These are phyloP conservation scores for Hipposideros larvatus DNA, from an alignment of 2,797 vertebrate species.

Conservation along the genomic window DNA sequence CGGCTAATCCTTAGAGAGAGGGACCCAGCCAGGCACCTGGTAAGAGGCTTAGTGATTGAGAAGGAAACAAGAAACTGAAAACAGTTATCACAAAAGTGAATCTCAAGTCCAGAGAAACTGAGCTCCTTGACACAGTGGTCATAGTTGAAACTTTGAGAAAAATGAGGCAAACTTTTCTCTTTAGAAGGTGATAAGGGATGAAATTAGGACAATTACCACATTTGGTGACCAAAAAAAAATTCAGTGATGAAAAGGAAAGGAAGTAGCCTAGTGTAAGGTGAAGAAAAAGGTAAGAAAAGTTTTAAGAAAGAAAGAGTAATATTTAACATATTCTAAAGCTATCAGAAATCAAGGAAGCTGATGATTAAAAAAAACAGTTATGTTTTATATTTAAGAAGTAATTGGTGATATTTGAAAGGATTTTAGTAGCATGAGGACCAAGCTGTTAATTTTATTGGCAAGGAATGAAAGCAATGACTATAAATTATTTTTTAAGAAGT, in stretches of 20 bases:
- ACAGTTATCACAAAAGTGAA: not conserved
- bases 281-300: not conserved
- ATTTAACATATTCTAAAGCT: not conserved
- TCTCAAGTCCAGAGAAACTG: not conserved
- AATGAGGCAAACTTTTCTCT: not conserved
- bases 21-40: not conserved
- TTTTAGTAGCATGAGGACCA: not conserved
- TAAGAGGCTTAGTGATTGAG: not conserved
- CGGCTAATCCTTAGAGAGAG: not conserved
- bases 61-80: not conserved
- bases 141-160: not conserved
- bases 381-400: not conserved
- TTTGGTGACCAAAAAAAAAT: not conserved
- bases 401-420: not conserved
- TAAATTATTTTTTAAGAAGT: not conserved
- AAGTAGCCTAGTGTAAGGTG: not conserved
- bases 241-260: not conserved
- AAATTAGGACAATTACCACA: not conserved
- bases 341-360: not conserved
- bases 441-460: not conserved
- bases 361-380: not conserved
- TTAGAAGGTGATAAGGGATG: not conserved
- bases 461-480: not conserved
- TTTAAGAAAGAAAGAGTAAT: not conserved
- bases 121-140: not conserved